Conservation (phyloP, 2,888 invertebrate species). For the Dione juno region DNA sequence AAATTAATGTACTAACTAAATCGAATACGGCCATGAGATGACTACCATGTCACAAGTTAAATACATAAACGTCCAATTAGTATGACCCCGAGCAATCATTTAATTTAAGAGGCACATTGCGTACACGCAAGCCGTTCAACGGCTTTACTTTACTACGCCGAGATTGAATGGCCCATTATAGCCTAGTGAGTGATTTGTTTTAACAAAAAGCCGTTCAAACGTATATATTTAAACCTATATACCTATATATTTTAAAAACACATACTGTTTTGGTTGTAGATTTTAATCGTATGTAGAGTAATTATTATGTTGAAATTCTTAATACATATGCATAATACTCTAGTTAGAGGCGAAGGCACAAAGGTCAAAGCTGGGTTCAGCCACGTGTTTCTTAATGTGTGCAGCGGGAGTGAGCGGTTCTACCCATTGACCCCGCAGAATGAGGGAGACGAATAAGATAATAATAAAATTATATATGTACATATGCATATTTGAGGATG, state of each 20-base stretch:
- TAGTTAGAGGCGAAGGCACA: neutral
- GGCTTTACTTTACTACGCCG: constrained; percentile 35
- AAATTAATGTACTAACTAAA: constrained; percentile 10
- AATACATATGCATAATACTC: neutral
- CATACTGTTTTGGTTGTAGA: no score
- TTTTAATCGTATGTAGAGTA: no score
- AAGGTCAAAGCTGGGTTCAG: constrained; percentile 8
- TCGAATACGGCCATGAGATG: constrained; percentile 26
- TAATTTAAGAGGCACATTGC: constrained; percentile 50
- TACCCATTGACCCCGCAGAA: neutral
- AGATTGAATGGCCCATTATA: constrained; percentile 42
- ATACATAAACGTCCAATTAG: constrained; percentile 52
- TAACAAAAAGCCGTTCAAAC: neutral
- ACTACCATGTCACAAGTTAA: constrained; percentile 43
- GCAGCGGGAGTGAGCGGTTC: neutral
- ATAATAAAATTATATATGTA: neutral
- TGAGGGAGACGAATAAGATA: neutral
- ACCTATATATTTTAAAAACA: no score
- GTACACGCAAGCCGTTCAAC: constrained; percentile 43
- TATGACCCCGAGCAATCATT: constrained; percentile 55
- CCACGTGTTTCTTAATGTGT: constrained; percentile 7
- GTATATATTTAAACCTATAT: neutral
- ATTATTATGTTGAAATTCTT: neutral
- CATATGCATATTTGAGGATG: no score
- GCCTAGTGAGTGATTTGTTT: constrained; percentile 27